Evolutionary conservation across 2,113 vertebrate genomes (phyloP).

Genomic region (Lagopus leucura): DNA sequence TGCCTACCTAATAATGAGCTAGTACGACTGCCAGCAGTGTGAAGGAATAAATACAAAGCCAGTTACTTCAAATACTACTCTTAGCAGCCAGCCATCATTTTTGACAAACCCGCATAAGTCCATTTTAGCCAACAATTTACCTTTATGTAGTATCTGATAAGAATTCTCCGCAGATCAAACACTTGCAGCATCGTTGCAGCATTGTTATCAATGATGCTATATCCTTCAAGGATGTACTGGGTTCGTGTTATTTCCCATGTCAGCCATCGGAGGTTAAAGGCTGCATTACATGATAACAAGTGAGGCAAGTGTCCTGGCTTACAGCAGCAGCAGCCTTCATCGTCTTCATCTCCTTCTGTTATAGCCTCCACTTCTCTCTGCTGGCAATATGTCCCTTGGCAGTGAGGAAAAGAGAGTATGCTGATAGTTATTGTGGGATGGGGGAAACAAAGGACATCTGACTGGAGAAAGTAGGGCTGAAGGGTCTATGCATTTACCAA

Average conservation of each 20-base stretch:
- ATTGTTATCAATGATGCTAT: slow-evolving; percentile 96
- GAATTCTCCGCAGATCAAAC: slow-evolving; percentile 93
- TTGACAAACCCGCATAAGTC: neutral
- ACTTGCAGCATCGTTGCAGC: slow-evolving; percentile 97
- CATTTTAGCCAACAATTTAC: slow-evolving; percentile 55
- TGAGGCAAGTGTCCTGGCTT: slow-evolving; percentile 92
- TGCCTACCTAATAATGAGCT: neutral
- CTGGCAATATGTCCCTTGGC: slow-evolving; percentile 95
- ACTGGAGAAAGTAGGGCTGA: neutral
- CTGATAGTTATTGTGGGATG: slow-evolving; percentile 21
- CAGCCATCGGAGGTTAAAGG: slow-evolving; percentile 96
- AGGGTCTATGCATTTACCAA: neutral
- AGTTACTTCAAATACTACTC: neutral
- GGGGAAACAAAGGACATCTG: slow-evolving; percentile 14
- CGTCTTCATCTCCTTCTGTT: slow-evolving; percentile 93
- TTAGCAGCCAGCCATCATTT: neutral
- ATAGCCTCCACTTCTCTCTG: slow-evolving; percentile 99
- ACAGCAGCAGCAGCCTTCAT: slow-evolving; percentile 94
- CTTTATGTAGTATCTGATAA: slow-evolving; percentile 96
- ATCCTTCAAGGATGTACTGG: slow-evolving; percentile 96
- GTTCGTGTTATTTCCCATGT: slow-evolving; percentile 94
- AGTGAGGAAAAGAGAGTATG: slow-evolving; percentile 45
- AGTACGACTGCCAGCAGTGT: neutral
- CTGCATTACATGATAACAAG: slow-evolving; percentile 93
- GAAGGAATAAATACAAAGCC: neutral